phyloP scores from a whole-genome alignment of 1,140 invertebrate genomes.

The Drosophila bifasciata region DNA sequence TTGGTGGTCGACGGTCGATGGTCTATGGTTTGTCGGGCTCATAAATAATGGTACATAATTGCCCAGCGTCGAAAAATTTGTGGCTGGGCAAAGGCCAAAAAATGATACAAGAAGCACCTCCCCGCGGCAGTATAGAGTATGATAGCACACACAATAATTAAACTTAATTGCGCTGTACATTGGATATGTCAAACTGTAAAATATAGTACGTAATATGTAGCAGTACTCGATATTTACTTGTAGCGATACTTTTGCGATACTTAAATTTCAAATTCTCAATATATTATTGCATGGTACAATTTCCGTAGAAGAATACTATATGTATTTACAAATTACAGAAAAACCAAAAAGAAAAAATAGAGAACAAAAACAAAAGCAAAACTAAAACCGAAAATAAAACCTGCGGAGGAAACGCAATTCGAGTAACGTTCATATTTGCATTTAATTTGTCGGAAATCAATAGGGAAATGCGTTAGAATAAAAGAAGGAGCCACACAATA shows the following conservation, averaged over 20 bases:
- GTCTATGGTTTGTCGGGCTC: slow-evolving; percentile 33
- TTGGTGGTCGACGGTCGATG: slow-evolving; percentile 38
- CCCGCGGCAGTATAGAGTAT: too few relatives aligned
- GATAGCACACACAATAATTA: slow-evolving; percentile 74
- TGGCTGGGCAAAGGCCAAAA: slow-evolving; percentile 2
- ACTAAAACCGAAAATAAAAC: slow-evolving; percentile 21
- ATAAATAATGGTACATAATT: slow-evolving; percentile 73
- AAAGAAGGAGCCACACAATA: slow-evolving; percentile 56
- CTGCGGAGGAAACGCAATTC: slow-evolving; percentile 38
- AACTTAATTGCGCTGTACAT: slow-evolving; percentile 75
- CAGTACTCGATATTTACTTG: slow-evolving; percentile 46
- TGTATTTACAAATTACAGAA: slow-evolving; percentile 35
- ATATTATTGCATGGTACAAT: slow-evolving; percentile 65
- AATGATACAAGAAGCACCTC: slow-evolving; percentile 41
- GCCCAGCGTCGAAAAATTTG: slow-evolving; percentile 41
- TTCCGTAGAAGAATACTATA: slow-evolving; percentile 47
- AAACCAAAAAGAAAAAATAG: slow-evolving; percentile 22
- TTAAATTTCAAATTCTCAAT: slow-evolving; percentile 61
- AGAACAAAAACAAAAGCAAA: slow-evolving; percentile 41
- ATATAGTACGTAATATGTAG: slow-evolving; percentile 53
- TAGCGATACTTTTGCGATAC: slow-evolving; percentile 40
- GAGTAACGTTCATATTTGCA: slow-evolving; percentile 69
- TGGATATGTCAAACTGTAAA: slow-evolving; percentile 60
- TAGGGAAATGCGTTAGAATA: slow-evolving; percentile 49
- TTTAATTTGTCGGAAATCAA: slow-evolving; percentile 68